Conservation (phyloP, 2,888 invertebrate species). For the Lysandra coridon region DNA sequence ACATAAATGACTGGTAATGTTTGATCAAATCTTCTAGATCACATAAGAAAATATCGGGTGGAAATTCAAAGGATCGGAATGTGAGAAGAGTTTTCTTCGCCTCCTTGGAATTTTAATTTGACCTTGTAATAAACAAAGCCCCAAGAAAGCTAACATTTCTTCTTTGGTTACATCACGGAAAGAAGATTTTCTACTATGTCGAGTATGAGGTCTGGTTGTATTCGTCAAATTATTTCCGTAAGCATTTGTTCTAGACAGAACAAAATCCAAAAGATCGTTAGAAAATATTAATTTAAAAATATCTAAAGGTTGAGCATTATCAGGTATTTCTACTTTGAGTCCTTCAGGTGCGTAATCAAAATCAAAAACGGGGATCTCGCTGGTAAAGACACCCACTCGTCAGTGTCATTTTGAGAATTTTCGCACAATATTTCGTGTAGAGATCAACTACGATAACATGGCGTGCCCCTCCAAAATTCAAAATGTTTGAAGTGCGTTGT, state of each 20-base stretch:
- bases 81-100: constrained; percentile 34
- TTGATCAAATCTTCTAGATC: constrained; percentile 37
- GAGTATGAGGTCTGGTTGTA: constrained; percentile 34
- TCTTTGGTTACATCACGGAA: constrained; percentile 34
- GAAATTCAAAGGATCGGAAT: constrained; percentile 35
- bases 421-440: constrained; percentile 31
- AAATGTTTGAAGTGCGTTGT: no score
- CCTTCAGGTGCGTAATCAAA: constrained; percentile 36
- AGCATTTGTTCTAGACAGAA: constrained; percentile 35
- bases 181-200: constrained; percentile 32
- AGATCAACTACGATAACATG: no score
- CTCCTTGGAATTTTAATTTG: constrained; percentile 26
- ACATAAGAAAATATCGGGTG: constrained; percentile 34
- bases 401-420: constrained; percentile 32
- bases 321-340: constrained; percentile 34
- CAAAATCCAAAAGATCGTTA: constrained; percentile 33
- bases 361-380: constrained; percentile 33
- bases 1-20: constrained; percentile 33
- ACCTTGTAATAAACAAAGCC: constrained; percentile 19
- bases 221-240: constrained; percentile 32
- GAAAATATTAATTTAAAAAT: constrained; percentile 35
- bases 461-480: no score
- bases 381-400: constrained; percentile 34
- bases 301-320: constrained; percentile 35
- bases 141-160: constrained; percentile 35